Evolutionary conservation across 2,113 vertebrate species (phyloP), one percentile per base, ranked within the genome.

Genomic region (Triplophysa rosa): DNA sequence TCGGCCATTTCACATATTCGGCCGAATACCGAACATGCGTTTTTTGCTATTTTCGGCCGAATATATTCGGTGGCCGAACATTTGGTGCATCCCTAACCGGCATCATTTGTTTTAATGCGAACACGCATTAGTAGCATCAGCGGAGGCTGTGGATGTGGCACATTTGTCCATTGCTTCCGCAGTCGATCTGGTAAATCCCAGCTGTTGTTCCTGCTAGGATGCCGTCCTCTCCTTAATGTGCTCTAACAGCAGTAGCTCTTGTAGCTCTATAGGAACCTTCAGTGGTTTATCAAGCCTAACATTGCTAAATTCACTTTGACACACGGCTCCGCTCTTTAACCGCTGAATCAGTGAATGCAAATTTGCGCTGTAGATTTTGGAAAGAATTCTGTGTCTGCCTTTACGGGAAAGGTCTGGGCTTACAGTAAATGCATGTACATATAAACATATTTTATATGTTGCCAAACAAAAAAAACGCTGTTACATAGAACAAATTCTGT

Each of bases 181-280:
- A 49, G 47, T 16, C 14, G 47, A 54, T 52, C 49, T 52, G 49
- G 49, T 52, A 52, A 13, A 24, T 8, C 21, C 1, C 78, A 65
- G 78, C 78, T 80, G 47, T 58, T 72, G 37, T 56, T 16, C 49
- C 45, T 66, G 47, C 67, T 56, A 56, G 61, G 49, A 58, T 9
- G 56, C 16, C 59, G n/a, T 24, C 61, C 77, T 56, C 23, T 45
- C 56, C 45, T 63, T 33, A 45, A 6, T 26, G 17, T 49, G 40
- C 67, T 79, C 19, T 2, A 61, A 65, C 68, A 66, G 69, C 69
- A 73, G 62, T 67, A 47, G 7, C 29, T 21, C 33, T 14, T 74
- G 12, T 59, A 67, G 24, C 63, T 64, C 29, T 14, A 47, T 14
- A 16, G 12, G 56, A 74, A 45, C 29, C 62, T 65, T 73, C 21